Percentiles rank a stretch among this genome's conserved stretches.
Conservation (phyloP, 2,888 invertebrate genomes). For the Epirrhoe tristata region DNA sequence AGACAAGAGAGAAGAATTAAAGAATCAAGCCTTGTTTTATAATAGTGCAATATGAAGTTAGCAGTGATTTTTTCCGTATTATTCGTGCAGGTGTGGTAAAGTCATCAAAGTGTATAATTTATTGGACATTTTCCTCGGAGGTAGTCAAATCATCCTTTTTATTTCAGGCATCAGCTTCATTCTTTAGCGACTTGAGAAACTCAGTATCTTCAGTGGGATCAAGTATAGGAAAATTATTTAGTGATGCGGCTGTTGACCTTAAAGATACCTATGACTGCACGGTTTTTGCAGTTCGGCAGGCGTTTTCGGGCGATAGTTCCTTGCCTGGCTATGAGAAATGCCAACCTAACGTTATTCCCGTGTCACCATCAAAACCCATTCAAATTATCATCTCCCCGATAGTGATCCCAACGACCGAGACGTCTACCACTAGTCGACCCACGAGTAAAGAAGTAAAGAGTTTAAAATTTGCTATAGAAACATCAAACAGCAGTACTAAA, state of each 20-base stretch:
- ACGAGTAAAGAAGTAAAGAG: slow-evolving; percentile 3
- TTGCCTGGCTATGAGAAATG: slow-evolving; percentile 48
- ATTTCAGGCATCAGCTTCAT: slow-evolving; percentile 68
- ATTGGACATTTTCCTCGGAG: background rate
- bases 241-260: slow-evolving; percentile 69
- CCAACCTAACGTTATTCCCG: slow-evolving; percentile 9
- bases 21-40: slow-evolving; percentile 1
- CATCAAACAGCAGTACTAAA: slow-evolving; percentile 3
- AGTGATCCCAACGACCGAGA: background rate
- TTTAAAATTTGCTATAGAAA: slow-evolving; percentile 1
- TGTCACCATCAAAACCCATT: background rate
- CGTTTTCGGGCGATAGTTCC: slow-evolving; percentile 37
- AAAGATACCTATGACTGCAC: slow-evolving; percentile 71
- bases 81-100: slow-evolving; percentile 53
- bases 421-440: background rate
- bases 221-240: slow-evolving; percentile 67
- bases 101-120: background rate
- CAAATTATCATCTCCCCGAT: slow-evolving; percentile 5
- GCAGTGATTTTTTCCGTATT: slow-evolving; percentile 50
- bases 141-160: slow-evolving; percentile 29
- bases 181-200: slow-evolving; percentile 61
- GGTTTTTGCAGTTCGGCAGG: slow-evolving; percentile 67
- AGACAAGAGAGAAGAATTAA: slow-evolving; percentile 48
- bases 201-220: slow-evolving; percentile 62
- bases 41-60: slow-evolving; percentile 33